These are phyloP conservation scores for Nothocercus nigrocapillus DNA, from an alignment of 2,113 vertebrate genomes.

Conservation along the genomic window DNA sequence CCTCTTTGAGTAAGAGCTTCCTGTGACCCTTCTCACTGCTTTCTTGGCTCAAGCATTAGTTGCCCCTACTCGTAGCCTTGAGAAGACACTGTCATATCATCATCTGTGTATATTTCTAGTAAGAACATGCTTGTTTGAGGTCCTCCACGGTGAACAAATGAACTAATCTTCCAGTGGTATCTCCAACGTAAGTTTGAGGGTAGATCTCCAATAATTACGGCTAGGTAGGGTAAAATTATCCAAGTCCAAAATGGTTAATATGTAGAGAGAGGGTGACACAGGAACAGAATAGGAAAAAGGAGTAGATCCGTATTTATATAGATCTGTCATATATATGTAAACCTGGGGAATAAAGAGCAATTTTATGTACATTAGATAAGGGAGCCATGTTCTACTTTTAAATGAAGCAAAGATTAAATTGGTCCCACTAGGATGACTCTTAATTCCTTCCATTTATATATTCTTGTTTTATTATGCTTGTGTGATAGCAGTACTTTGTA, in stretches of 20 bases:
- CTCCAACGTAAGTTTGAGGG: not conserved
- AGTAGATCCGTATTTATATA: conserved; percentile 38
- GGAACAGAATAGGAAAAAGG: not conserved
- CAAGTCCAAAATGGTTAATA: not conserved
- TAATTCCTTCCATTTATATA: conserved; percentile 64
- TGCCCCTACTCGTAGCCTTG: not conserved
- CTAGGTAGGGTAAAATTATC: not conserved
- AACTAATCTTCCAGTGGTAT: not conserved
- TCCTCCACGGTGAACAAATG: not conserved
- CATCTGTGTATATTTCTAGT: not conserved
- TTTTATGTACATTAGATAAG: conserved; percentile 67
- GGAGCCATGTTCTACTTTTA: conserved; percentile 70
- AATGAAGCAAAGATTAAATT: conserved; percentile 73
- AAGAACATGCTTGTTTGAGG: not conserved
- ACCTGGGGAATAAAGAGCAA: conserved; percentile 63
- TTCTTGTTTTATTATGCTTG: conserved; percentile 66
- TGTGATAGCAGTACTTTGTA: conserved; percentile 10
- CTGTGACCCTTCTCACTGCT: rapidly evolving
- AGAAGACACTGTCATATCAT: not conserved
- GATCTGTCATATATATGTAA: conserved; percentile 60
- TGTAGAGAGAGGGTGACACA: not conserved
- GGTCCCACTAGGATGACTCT: conserved; percentile 64
- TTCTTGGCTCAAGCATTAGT: not conserved
- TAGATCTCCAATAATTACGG: not conserved
- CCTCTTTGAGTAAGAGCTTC: not conserved